Evolutionary conservation across 2,113 vertebrate species (phyloP).

Genomic region (Gavialis gangeticus): DNA sequence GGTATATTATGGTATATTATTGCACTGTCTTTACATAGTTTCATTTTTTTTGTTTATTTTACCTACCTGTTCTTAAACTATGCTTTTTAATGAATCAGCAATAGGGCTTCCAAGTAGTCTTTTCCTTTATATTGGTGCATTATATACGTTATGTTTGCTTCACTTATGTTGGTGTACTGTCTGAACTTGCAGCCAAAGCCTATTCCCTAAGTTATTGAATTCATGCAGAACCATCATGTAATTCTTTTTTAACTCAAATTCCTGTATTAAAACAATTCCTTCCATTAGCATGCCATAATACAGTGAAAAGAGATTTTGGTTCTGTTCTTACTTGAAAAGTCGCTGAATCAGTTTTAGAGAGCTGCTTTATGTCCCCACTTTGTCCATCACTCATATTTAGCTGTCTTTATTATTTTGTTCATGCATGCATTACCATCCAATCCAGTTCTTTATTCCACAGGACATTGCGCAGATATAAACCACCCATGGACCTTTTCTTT

Average conservation of each 20-base stretch:
- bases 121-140: not conserved
- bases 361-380: not conserved
- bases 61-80: not conserved
- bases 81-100: not conserved
- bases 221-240: not conserved
- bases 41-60: not conserved
- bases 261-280: not conserved
- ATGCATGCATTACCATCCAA: not conserved
- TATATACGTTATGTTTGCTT: not conserved
- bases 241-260: not conserved
- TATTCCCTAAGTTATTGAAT: not conserved
- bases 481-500: not conserved
- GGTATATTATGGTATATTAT: not conserved
- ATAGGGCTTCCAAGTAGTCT: not conserved
- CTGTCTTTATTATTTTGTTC: not conserved
- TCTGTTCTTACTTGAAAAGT: not conserved
- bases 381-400: not conserved
- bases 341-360: not conserved
- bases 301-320: not conserved
- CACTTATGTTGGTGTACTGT: not conserved
- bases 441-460: not conserved
- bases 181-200: not conserved
- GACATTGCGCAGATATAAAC: not conserved
- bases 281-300: not conserved
- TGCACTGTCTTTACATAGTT: not conserved